Evolutionary conservation across 2,113 vertebrate species (phyloP).

Genomic region (Vulpes lagopus): DNA sequence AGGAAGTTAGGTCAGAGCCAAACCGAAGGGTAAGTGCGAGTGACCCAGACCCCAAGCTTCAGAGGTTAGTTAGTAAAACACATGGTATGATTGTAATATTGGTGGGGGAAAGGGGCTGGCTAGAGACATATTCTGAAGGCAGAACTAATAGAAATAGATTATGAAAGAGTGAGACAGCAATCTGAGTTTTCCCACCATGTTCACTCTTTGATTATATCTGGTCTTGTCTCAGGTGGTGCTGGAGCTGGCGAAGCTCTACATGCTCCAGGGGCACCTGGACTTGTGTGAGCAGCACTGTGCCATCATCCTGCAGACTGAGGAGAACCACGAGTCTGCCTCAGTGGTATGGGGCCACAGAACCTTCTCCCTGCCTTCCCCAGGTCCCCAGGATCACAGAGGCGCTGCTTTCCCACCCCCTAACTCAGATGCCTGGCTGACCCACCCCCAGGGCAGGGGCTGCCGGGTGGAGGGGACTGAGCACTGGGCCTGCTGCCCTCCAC

Average conservation of each 20-base stretch:
- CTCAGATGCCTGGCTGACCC: not conserved
- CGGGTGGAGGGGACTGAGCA: not conserved
- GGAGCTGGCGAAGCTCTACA: conserved; percentile 84
- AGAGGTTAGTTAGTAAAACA: not conserved
- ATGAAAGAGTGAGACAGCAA: not conserved
- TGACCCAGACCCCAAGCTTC: not conserved
- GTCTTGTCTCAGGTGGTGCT: conserved; percentile 82
- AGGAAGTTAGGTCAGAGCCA: not conserved
- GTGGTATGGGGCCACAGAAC: conserved; percentile 77
- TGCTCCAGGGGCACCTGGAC: conserved; percentile 86
- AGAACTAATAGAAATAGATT: not conserved
- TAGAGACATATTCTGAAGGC: not conserved
- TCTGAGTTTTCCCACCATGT: rapidly evolving
- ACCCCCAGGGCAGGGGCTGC: no score
- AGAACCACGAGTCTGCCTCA: conserved; percentile 71
- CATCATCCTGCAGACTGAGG: conserved; percentile 78
- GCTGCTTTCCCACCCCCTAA: not conserved
- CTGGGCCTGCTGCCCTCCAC: not conserved
- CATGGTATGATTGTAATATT: not conserved
- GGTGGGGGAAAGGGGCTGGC: no score
- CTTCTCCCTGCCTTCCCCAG: not conserved
- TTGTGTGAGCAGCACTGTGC: conserved; percentile 85
- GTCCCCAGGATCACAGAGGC: rapidly evolving
- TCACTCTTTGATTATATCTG: rapidly evolving
- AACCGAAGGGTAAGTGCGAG: not conserved